Evolutionary conservation across 2,888 invertebrate species (phyloP).

Genomic region (Colostygia pectinataria): DNA sequence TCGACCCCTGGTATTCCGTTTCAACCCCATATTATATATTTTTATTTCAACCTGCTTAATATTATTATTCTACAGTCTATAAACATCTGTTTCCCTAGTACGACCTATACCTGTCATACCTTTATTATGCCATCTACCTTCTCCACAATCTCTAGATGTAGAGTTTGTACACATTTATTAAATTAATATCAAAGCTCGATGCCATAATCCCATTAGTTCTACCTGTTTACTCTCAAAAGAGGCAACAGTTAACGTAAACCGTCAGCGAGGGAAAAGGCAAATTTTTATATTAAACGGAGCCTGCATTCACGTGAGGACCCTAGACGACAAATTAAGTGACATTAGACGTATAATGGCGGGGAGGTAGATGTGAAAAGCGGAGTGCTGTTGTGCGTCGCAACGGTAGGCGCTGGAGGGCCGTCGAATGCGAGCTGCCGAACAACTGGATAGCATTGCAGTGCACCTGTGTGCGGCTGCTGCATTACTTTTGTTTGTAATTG

Average conservation of each 20-base stretch:
- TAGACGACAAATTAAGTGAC: conserved; percentile 82
- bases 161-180: conserved; percentile 8
- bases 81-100: no score
- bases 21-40: no score
- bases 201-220: conserved; percentile 75
- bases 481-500: conserved; percentile 16
- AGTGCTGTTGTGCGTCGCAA: conserved; percentile 67
- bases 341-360: conserved; percentile 77
- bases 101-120: no score
- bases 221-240: conserved; percentile 75
- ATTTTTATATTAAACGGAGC: conserved; percentile 79
- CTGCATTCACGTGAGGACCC: conserved; percentile 78
- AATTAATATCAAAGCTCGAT: conserved; percentile 57
- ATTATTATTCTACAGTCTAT: no score
- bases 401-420: conserved; percentile 58
- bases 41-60: no score
- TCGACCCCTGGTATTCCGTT: no score
- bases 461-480: conserved; percentile 4
- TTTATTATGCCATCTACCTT: no score
- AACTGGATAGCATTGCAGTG: conserved; percentile 29
- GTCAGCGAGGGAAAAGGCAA: conserved; percentile 62
- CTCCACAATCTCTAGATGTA: no score
- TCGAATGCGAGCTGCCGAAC: conserved; percentile 23
- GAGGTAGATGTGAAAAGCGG: conserved; percentile 71
- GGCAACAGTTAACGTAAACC: conserved; percentile 72